Percentiles rank a stretch among this genome's conserved stretches.
Evolutionary conservation across 1,140 invertebrate genomes (phyloP).

Genomic region (Antheraea mylitta): DNA sequence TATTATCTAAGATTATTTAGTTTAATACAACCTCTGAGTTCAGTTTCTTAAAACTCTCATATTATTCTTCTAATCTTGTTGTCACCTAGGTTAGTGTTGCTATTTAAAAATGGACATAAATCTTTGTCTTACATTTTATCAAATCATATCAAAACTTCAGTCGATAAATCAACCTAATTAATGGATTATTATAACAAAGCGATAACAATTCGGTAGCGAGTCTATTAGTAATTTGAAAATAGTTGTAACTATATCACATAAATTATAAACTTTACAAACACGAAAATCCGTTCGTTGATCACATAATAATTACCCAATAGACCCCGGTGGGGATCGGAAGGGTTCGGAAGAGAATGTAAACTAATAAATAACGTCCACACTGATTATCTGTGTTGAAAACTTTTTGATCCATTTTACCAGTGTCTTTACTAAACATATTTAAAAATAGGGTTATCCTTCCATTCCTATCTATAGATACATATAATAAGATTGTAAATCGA

Average conservation of each 20-base stretch:
- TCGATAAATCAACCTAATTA: background rate
- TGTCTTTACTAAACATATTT: background rate
- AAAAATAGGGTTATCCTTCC: background rate
- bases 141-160: background rate
- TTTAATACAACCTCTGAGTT: too few species aligned
- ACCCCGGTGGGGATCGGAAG: slow-evolving; percentile 15
- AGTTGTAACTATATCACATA: slow-evolving; percentile 45
- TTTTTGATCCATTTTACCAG: background rate
- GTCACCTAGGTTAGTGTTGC: too few species aligned
- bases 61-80: too few species aligned
- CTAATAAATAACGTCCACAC: slow-evolving; percentile 4
- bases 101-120: too few species aligned
- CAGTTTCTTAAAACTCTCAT: too few species aligned
- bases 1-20: too few species aligned
- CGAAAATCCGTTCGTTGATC: slow-evolving; percentile 42
- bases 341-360: slow-evolving; percentile 10
- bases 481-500: too few species aligned
- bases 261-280: slow-evolving; percentile 61
- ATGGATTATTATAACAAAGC: background rate
- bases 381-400: background rate
- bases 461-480: too few species aligned
- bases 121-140: too few species aligned
- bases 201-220: background rate
- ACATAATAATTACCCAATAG: slow-evolving; percentile 50
- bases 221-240: slow-evolving; percentile 7